Base-by-base conservation (phyloP, 2,797 vertebrate species). In the Thamnophis elegans region DNA sequence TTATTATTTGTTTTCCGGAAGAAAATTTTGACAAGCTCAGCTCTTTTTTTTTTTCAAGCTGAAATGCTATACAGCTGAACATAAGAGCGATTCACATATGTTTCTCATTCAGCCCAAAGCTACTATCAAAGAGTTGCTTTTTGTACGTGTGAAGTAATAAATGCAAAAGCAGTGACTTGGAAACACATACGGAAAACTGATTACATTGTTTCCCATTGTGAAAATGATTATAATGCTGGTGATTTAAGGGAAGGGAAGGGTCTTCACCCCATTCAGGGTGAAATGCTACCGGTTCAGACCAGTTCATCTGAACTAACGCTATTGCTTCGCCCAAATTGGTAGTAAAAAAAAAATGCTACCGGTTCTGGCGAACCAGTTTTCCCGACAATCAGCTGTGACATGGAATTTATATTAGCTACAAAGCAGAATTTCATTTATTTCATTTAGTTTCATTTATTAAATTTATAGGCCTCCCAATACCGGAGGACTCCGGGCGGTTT, bases 11-110 rank as follows among this genome's bases (percentile, higher is more conserved):
- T 78, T 78, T 58, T 5, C 85, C 65, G 20, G 16, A n/a, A 62
- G 59, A 73, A 42, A 51, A 87, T 87, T 87, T 82, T 92, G 88
- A 87, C 59, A 73, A 92, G 89, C 89, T 90, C 88, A 92, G 89
- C 89, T 59, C 73, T 60, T 59, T 90, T 92, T 59, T 73, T 60
- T 59, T 90, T 92, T 89, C 85, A 88, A 73, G 85, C 78, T 53
- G 32, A 87, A 90, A 78, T 73, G 85, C 85, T 87, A 73, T 65
- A 73, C 73, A 56, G 54, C 54, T 36, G 89, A 85, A 87, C 92
- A 60, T 87, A 36, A 92, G 82, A 87, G 89, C 85, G 51, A 92
- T 59, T 87, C 92, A 86, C 92, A 90, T 90, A 92, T 92, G 92
- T 65, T 91, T 90, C 51, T 68, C 78, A 90, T 53, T 89, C 88